Evolutionary conservation across 2,888 invertebrate species (phyloP), one percentile per base, ranked within the genome.

Genomic region (Sinhomidia bicolor): DNA sequence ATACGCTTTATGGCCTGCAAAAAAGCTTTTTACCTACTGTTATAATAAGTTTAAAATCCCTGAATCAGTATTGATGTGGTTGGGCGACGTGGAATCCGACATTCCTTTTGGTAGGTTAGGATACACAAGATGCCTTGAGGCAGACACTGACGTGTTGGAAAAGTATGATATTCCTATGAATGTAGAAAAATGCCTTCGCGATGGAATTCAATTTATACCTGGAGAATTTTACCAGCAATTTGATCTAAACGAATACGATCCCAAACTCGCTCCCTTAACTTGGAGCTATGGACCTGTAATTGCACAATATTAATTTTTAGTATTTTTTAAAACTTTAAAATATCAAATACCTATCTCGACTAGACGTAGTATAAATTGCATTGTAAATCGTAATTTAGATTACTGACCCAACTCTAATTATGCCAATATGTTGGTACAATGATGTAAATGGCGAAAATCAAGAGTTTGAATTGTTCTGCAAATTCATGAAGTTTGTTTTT

Each of bases 401-500:
- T 14, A 78, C 80, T 0, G 88, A 88, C 51, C 88, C 88, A 7
- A 44, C 47, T 23, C 14, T 88, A 4, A 88, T 88, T 3, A 88
- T 84, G 84, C 88, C 88, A 0, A 88, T 51, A 36, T 68, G 88
- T 9, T 88, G 88, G 88, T 88, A 84, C 26, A 88, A 88, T 74
- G 88, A 88, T 23, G 60, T 88, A 57, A 71, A 74, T 80, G 88
- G 84, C 0, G 84, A 88, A 36, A 88, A 88, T 29, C 68, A 51
- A n/a, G 80, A 84, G 14, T 88, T 60, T 74, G 84, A 88, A 41
- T 51, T 80, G 6, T 88, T 88, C 47, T 36, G 41, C 17, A 79
- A 68, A 88, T 84, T 44, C 29, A 57, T 88, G 71, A 79, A 60
- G 88, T 87, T n/a, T 51, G 23, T 36, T 36, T 36, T 36, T 36